These are phyloP conservation scores for Ciconia nigra DNA, from an alignment of 2,797 vertebrate species.

Conservation along the genomic window DNA sequence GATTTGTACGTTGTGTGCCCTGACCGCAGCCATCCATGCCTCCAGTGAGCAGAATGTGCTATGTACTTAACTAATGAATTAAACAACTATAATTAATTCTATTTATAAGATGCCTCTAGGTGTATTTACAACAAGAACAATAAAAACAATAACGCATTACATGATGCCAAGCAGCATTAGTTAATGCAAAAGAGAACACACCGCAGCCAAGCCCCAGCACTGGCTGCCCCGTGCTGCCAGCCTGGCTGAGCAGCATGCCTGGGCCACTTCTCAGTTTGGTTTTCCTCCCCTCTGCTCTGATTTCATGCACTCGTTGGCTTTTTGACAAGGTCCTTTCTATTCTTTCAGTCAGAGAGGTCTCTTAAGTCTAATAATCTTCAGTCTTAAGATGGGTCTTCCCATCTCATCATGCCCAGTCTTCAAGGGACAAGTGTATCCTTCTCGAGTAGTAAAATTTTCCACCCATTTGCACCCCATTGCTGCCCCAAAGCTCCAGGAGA, in stretches of 20 bases:
- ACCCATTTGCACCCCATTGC: neutral
- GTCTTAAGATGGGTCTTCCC: neutral
- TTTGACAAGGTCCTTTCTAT: neutral
- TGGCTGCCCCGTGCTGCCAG: neutral
- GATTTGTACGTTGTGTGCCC: neutral
- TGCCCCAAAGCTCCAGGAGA: neutral
- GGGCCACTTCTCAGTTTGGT: neutral
- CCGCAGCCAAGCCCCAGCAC: neutral
- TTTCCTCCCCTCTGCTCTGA: neutral
- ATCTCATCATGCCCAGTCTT: neutral
- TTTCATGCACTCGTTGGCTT: neutral
- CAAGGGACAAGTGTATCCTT: too few species aligned
- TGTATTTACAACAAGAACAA: slow-evolving; percentile 63
- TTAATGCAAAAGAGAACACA: neutral
- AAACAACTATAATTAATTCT: slow-evolving; percentile 63
- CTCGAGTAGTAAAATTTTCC: neutral
- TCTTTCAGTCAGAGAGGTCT: neutral
- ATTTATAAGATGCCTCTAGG: slow-evolving; percentile 64
- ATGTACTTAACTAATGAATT: slow-evolving; percentile 52
- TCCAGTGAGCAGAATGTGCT: neutral
- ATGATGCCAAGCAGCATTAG: slow-evolving; percentile 31
- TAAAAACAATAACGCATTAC: slow-evolving; percentile 47
- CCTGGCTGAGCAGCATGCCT: neutral
- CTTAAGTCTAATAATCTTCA: neutral
- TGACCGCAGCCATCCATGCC: neutral